Evolutionary conservation across 2,888 invertebrate genomes (phyloP).

Genomic region (Holacanthella duospinosa): DNA sequence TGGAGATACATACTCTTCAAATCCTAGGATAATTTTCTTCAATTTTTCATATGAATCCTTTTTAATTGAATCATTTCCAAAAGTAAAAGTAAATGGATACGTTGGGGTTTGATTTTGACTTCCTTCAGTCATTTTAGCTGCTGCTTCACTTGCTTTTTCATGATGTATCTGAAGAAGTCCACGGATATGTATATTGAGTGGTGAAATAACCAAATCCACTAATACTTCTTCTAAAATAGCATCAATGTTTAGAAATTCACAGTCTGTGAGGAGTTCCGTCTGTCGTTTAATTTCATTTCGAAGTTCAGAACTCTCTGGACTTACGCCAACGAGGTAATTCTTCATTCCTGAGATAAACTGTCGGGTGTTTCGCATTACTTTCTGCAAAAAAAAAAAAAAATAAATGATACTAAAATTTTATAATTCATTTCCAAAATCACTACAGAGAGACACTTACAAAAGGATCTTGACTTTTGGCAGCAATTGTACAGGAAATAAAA

Average conservation of each 20-base stretch:
- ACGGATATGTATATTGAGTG: constrained; percentile 64
- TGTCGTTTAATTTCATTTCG: constrained; percentile 34
- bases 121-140: neutral
- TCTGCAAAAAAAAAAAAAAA: constrained; percentile 18
- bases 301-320: constrained; percentile 28
- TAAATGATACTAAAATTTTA: neutral
- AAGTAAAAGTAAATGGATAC: neutral
- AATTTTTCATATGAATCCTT: constrained; percentile 23
- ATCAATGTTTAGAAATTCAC: constrained; percentile 90
- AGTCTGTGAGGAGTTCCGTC: constrained; percentile 56
- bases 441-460: constrained; percentile 19
- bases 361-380: constrained; percentile 52
- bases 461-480: constrained; percentile 35
- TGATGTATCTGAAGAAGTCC: constrained; percentile 5
- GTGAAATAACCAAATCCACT: constrained; percentile 79
- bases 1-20: constrained; percentile 33
- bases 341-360: constrained; percentile 99
- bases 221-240: constrained; percentile 89
- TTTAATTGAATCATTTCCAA: constrained; percentile 18
- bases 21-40: constrained; percentile 27
- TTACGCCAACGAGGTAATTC: constrained; percentile 67
- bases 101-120: neutral
- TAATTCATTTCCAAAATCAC: neutral
- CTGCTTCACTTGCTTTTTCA: neutral
- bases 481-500: constrained; percentile 36